A percentile compares a stretch with the other conserved stretches of the same genome.
phyloP scores from a whole-genome alignment of 2,888 invertebrate genomes.

The Branchipolynoe longqiensis region DNA sequence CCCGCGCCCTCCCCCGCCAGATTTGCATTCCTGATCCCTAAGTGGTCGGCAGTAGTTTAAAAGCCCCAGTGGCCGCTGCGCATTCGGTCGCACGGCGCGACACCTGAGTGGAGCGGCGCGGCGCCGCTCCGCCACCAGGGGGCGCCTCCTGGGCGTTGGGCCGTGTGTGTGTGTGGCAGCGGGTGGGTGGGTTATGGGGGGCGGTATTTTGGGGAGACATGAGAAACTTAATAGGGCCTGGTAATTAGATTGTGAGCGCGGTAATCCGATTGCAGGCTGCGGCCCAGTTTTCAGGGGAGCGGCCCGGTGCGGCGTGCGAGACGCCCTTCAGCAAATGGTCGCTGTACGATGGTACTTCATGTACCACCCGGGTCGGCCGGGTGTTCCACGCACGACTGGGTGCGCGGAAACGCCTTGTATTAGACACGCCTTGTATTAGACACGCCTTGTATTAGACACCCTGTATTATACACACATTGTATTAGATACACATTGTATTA shows the following conservation, averaged over 20 bases:
- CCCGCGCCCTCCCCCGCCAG: neutral
- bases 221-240: constrained; percentile 32
- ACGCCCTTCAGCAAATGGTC: constrained; percentile 39
- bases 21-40: constrained; percentile 21
- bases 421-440: too few species aligned
- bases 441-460: too few species aligned
- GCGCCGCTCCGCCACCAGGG: neutral
- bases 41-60: constrained; percentile 12
- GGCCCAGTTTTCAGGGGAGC: constrained; percentile 15
- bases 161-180: neutral
- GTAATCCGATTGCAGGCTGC: constrained; percentile 27
- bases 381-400: too few species aligned
- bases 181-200: too few species aligned
- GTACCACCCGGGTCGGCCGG: neutral
- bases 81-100: neutral
- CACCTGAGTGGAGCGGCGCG: neutral
- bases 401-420: too few species aligned
- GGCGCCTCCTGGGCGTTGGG: neutral
- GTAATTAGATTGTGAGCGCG: constrained; percentile 44
- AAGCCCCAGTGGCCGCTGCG: neutral
- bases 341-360: constrained; percentile 9
- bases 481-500: too few species aligned
- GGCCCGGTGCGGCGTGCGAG: constrained; percentile 4
- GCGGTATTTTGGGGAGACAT: constrained; percentile 18
- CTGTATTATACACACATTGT: too few species aligned